Percentiles rank a stretch among this genome's conserved stretches.
Evolutionary conservation across 2,888 invertebrate species (phyloP).

Genomic region (Diaprepes abbreviatus): DNA sequence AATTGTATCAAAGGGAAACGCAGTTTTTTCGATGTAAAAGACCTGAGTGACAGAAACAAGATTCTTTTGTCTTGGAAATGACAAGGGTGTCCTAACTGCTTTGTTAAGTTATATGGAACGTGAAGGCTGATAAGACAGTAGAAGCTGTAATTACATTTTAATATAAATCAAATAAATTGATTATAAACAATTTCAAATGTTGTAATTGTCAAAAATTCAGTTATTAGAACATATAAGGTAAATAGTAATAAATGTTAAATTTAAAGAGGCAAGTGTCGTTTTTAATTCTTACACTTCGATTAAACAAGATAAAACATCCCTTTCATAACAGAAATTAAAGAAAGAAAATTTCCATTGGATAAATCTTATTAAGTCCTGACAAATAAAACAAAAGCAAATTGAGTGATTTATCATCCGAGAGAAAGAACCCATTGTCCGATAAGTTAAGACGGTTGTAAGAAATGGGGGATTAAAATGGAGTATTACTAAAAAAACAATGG

Average conservation of each 20-base stretch:
- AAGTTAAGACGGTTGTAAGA: neutral
- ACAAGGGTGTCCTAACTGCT: slow-evolving; percentile 8
- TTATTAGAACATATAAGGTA: no score
- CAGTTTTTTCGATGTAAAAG: neutral
- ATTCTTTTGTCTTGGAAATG: slow-evolving; percentile 5
- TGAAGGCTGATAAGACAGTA: neutral
- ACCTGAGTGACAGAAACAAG: slow-evolving; percentile 8
- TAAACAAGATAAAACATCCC: no score
- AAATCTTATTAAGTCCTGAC: neutral
- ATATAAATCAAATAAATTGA: no score
- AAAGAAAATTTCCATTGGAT: neutral
- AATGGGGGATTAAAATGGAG: neutral
- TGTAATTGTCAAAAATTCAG: no score
- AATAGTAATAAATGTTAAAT: no score
- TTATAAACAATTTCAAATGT: no score
- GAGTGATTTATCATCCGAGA: neutral
- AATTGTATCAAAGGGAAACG: slow-evolving; percentile 5
- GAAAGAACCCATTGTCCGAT: neutral
- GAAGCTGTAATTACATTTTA: no score
- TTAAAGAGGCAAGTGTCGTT: no score
- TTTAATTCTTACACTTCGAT: no score
- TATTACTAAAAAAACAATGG: neutral
- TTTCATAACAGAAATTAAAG: neutral
- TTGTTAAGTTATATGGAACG: neutral
- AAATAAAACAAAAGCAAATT: neutral